Conservation (phyloP, 2,113 vertebrate genomes). For the Lampris incognitus region DNA sequence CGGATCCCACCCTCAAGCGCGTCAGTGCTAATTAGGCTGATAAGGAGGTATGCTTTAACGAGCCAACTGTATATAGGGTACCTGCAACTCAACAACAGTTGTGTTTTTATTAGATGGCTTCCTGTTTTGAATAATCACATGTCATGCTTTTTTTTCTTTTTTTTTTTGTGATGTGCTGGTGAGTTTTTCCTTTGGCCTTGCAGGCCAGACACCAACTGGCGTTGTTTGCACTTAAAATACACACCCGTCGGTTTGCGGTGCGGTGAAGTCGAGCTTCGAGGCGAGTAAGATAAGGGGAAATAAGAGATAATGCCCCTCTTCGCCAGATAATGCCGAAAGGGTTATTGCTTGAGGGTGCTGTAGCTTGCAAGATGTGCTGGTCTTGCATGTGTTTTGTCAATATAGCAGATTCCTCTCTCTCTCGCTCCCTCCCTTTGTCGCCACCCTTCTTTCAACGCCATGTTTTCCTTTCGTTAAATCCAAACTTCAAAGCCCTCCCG, state of each 20-base stretch:
- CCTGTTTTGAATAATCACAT: constrained; percentile 18
- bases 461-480: not conserved
- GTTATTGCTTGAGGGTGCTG: not conserved
- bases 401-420: constrained; percentile 32
- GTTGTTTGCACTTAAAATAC: not conserved
- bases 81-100: constrained; percentile 30
- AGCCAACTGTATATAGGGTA: constrained; percentile 6
- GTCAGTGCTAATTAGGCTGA: constrained; percentile 72
- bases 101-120: constrained; percentile 43
- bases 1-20: constrained; percentile 35
- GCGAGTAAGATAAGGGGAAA: constrained; percentile 32
- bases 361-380: constrained; percentile 8
- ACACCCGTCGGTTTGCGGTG: constrained; percentile 1
- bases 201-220: not conserved
- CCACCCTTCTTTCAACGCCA: constrained; percentile 6
- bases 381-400: constrained; percentile 31
- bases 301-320: constrained; percentile 16
- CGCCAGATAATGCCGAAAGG: constrained; percentile 37
- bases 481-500: constrained; percentile 47
- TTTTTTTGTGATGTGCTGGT: not conserved
- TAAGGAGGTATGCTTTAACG: constrained; percentile 63
- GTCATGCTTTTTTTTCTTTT: not conserved
- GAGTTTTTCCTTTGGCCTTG: not conserved
- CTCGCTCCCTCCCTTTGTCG: constrained; percentile 23
- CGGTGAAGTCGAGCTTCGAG: constrained; percentile 15